These are phyloP conservation scores for Reinhardtius hippoglossoides DNA, from an alignment of 2,113 vertebrate genomes.

Conservation along the genomic window DNA sequence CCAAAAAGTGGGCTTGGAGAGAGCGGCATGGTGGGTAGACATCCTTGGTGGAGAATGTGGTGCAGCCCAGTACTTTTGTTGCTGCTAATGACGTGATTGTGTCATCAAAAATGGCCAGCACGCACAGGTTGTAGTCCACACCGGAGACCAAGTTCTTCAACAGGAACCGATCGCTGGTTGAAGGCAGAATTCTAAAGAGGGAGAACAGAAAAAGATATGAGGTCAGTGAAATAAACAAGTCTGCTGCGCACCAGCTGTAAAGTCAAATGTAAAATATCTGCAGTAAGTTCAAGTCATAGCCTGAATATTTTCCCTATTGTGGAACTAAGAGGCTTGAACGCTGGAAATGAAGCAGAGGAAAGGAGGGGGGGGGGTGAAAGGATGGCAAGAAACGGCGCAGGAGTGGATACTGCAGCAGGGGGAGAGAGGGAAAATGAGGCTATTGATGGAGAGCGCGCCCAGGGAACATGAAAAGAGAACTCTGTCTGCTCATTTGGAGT, in stretches of 20 bases:
- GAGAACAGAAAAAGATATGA: not conserved
- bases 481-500: constrained; percentile 67
- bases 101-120: constrained; percentile 91
- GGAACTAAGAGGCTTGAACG: constrained; percentile 14
- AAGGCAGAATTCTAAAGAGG: constrained; percentile 85
- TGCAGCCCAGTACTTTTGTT: constrained; percentile 89
- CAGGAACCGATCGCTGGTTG: constrained; percentile 87
- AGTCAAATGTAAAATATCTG: constrained; percentile 1
- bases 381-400: constrained; percentile 24
- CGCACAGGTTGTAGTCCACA: constrained; percentile 90
- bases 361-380: constrained; percentile 7
- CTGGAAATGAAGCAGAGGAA: constrained; percentile 25
- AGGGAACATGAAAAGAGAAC: constrained; percentile 71
- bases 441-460: constrained; percentile 65
- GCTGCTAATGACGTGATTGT: constrained; percentile 86
- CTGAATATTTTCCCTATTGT: constrained; percentile 10
- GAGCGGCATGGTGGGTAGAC: constrained; percentile 90
- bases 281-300: not conserved
- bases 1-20: constrained; percentile 91
- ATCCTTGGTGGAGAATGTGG: constrained; percentile 89
- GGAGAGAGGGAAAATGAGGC: constrained; percentile 68
- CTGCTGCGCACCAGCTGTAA: not conserved
- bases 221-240: constrained; percentile 36
- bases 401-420: constrained; percentile 56
- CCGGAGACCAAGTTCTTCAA: constrained; percentile 90